phyloP scores from a whole-genome alignment of 2,888 invertebrate genomes.

The Tipula helvola region DNA sequence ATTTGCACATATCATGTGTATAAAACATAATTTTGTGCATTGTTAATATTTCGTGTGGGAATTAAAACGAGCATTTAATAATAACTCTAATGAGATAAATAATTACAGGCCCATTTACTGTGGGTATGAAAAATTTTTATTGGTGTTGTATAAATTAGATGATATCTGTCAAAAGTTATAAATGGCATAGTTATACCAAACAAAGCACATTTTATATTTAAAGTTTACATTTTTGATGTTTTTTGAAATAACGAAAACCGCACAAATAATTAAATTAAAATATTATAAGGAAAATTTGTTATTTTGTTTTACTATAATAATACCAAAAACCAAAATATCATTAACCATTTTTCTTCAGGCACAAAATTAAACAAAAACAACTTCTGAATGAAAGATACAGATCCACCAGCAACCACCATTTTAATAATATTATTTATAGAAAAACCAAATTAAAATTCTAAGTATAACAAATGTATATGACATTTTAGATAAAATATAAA shows the following conservation, averaged over 20 bases:
- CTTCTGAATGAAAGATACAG: neutral
- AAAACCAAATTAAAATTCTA: neutral
- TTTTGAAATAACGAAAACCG: neutral
- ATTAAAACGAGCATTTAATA: neutral
- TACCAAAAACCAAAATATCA: neutral
- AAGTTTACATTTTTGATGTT: too few relatives aligned
- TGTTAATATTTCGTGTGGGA: neutral
- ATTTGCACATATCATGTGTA: neutral
- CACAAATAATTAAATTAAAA: neutral
- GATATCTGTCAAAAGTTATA: neutral
- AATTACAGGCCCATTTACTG: neutral
- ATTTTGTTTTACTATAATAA: neutral
- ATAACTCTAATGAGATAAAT: neutral
- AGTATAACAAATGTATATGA: neutral
- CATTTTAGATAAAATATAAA: neutral
- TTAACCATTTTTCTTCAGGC: neutral
- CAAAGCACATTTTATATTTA: neutral
- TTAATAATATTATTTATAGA: neutral
- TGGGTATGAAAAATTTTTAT: neutral
- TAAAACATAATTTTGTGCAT: neutral
- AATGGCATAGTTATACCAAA: neutral
- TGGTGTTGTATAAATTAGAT: neutral
- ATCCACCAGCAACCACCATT: neutral
- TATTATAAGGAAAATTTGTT: neutral
- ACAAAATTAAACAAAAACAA: neutral